phyloP scores from a whole-genome alignment of 2,113 vertebrate genomes.

The Hemiprocne comata region DNA sequence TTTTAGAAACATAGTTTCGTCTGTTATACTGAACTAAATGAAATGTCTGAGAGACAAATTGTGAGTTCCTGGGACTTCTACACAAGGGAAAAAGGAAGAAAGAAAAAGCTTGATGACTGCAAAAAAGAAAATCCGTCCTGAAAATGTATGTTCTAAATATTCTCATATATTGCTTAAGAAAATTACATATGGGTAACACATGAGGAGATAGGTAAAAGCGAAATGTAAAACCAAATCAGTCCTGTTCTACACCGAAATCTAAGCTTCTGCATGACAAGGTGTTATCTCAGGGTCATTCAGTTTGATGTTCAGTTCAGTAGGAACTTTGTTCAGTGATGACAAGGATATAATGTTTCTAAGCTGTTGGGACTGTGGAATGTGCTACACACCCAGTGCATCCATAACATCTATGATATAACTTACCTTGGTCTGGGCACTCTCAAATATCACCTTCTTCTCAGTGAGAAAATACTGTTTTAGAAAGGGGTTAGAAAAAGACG shows the following conservation, averaged over 20 bases:
- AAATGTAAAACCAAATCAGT: neutral
- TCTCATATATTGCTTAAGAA: neutral
- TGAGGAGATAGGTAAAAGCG: neutral
- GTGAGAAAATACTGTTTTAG: neutral
- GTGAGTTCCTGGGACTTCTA: neutral
- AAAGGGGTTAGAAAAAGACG: neutral
- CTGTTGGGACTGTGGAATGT: neutral
- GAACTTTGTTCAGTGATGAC: neutral
- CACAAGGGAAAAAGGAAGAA: neutral
- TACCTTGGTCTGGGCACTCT: neutral
- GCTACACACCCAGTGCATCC: neutral
- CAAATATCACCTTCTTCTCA: neutral
- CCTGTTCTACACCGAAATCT: neutral
- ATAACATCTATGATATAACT: neutral
- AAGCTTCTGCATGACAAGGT: neutral
- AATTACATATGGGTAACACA: neutral
- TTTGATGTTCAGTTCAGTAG: neutral
- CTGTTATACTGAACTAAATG: neutral
- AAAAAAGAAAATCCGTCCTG: neutral
- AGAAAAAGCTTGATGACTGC: neutral
- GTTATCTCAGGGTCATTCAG: neutral
- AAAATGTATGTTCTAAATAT: neutral
- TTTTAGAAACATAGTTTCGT: neutral
- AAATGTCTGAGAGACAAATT: neutral
- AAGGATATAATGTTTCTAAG: neutral